Percentiles rank a stretch among this genome's conserved stretches.
These are phyloP conservation scores for Melanogrammus aeglefinus DNA, from an alignment of 2,797 vertebrate species.

Conservation along the genomic window DNA sequence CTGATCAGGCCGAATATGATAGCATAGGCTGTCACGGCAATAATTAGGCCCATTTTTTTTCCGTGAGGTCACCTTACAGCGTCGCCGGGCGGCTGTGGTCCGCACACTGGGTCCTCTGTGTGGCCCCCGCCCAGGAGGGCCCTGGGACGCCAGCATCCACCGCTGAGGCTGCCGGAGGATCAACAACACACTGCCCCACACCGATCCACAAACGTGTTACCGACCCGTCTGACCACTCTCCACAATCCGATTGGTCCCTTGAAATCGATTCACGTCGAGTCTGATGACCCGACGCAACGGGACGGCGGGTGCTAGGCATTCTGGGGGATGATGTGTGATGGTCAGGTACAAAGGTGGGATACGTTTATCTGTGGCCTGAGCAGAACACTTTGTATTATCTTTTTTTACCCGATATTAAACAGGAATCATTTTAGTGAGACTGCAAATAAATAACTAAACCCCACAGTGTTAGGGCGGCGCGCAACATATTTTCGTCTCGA, in stretches of 20 bases:
- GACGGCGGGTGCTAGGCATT: constrained; percentile 49
- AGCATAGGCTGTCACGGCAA: constrained; percentile 77
- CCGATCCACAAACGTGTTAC: neutral
- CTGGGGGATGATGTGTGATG: constrained; percentile 39
- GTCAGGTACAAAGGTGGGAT: constrained; percentile 26
- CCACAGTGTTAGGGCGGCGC: constrained; percentile 57
- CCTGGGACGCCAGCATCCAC: constrained; percentile 66
- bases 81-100: constrained; percentile 78
- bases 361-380: neutral
- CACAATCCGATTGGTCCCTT: constrained; percentile 32
- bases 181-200: constrained; percentile 41
- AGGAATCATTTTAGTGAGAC: constrained; percentile 40
- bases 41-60: constrained; percentile 84
- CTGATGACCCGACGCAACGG: constrained; percentile 15
- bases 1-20: constrained; percentile 81
- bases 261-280: constrained; percentile 42
- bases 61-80: constrained; percentile 80
- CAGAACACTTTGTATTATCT: no score
- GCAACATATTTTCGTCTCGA: constrained; percentile 68
- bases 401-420: no score
- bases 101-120: constrained; percentile 75
- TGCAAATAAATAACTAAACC: constrained; percentile 42
- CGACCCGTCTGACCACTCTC: constrained; percentile 17
- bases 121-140: constrained; percentile 58
- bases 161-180: constrained; percentile 62